Evolutionary conservation across 2,113 vertebrate genomes (phyloP).

Genomic region (Chrysochloris asiatica): DNA sequence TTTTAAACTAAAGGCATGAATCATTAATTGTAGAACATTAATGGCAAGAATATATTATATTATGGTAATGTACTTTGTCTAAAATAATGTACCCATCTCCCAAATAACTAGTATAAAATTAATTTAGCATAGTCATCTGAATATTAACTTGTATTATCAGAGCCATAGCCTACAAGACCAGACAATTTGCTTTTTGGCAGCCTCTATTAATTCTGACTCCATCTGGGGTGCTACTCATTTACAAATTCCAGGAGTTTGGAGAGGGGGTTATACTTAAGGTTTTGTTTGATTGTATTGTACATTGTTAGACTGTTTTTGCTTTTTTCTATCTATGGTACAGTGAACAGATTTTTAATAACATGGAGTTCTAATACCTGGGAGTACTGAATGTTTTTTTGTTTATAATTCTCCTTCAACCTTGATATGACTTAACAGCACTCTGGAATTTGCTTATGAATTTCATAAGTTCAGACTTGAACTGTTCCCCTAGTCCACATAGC

Average conservation of each 20-base stretch:
- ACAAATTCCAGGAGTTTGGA: constrained; percentile 32
- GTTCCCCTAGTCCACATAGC: constrained; percentile 70
- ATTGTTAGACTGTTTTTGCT: constrained; percentile 37
- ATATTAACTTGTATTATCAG: constrained; percentile 45
- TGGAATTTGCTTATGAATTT: constrained; percentile 77
- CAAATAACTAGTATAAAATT: constrained; percentile 35
- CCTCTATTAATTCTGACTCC: constrained; percentile 16
- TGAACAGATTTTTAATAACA: constrained; percentile 72
- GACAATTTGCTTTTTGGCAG: constrained; percentile 18
- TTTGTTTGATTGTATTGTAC: constrained; percentile 44
- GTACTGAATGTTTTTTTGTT: constrained; percentile 72
- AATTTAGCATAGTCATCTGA: constrained; percentile 48
- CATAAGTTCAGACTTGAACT: constrained; percentile 72
- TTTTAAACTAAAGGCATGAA: constrained; percentile 46
- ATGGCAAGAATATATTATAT: neutral
- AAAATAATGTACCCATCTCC: constrained; percentile 26
- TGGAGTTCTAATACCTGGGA: constrained; percentile 67
- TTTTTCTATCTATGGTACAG: constrained; percentile 58
- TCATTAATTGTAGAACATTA: constrained; percentile 56
- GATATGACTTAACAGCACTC: constrained; percentile 70
- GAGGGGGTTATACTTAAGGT: neutral
- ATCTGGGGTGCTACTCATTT: constrained; percentile 18
- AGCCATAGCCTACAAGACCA: constrained; percentile 5
- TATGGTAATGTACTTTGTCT: constrained; percentile 40
- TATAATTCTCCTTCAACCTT: constrained; percentile 70